Base-by-base conservation (phyloP, 2,113 vertebrate species). In the Laterallus jamaicensis region DNA sequence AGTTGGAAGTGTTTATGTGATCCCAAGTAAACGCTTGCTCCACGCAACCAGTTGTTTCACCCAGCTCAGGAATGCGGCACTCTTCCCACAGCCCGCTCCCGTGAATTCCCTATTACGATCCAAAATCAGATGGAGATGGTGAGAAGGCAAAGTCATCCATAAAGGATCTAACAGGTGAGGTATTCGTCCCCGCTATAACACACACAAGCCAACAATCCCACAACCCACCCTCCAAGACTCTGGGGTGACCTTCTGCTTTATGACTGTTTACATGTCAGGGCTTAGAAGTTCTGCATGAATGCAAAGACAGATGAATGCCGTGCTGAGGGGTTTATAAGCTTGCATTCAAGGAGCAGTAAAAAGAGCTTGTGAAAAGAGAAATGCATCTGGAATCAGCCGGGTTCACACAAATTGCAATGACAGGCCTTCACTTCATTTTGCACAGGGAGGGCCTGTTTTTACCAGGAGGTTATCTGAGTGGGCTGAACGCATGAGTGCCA, bases 21-120 rank as follows among this genome's bases (percentile, higher is more conserved):
- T 92, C 69, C 73, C 78, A 66, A 58, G 79, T 49, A 58, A 91
- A 84, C 9, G 15, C 73, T 76, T 63, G 31, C 39, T 90, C 60
- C 63, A 56, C 49, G 24, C 40, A 85, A 89, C 79, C 74, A 78
- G 89, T 92, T 83, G 82, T 94, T 95, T 96, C 94, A 90, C 87
- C 54, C 87, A 54, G 32, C 54, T 74, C 39, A 75, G 83, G 88
- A 93, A 95, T 90, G 92, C 79, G 9, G 40, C 0, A 0, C 42
- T 75, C 63, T 95, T 93, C 88, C 92, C 77, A 82, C 69, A 94
- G 86, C 77, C 89, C 9, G 8, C 54, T 73, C 50, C 4, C 5
- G 20, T 32, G 69, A 85, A 82, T 90, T 80, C 42, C 71, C 26
- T 89, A 2, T 40, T 87, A 12, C 1, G 0, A 9, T 32, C 76